A percentile compares a stretch with the other conserved stretches of the same genome.
Conservation (phyloP, 2,797 vertebrate genomes). For the Buceros bicornis region DNA sequence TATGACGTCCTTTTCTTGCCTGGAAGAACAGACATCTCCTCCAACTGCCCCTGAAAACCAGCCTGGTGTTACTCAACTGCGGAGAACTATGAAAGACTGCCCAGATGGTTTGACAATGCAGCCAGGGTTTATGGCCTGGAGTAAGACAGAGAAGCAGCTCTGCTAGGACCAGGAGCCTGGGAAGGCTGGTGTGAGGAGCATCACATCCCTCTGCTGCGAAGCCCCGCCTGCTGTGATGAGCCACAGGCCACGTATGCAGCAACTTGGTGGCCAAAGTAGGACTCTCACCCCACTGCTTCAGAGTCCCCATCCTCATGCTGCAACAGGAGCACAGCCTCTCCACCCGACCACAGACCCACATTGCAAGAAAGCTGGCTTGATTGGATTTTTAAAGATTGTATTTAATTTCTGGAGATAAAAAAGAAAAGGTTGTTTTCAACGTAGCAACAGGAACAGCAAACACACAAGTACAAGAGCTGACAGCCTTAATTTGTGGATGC, state of each 20-base stretch:
- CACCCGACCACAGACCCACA: background rate
- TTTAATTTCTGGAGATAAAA: background rate
- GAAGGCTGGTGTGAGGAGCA: background rate
- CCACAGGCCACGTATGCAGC: background rate
- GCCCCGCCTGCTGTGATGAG: background rate
- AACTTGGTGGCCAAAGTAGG: background rate
- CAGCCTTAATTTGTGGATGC: background rate
- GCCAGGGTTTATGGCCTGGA: background rate
- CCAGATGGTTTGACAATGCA: background rate
- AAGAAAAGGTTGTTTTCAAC: background rate
- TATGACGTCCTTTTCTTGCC: fast-evolving
- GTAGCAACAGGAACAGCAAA: background rate
- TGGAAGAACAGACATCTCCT: background rate
- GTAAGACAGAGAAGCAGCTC: background rate
- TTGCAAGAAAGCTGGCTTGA: background rate
- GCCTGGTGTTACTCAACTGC: background rate
- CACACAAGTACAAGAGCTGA: background rate
- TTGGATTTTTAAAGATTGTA: fast-evolving
- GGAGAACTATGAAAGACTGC: background rate
- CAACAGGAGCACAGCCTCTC: background rate
- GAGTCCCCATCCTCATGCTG: background rate
- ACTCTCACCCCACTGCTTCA: background rate
- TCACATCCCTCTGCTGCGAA: background rate
- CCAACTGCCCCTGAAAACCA: background rate
- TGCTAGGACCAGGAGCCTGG: background rate